phyloP scores from a whole-genome alignment of 2,888 invertebrate genomes.

The Deilephila porcellus region DNA sequence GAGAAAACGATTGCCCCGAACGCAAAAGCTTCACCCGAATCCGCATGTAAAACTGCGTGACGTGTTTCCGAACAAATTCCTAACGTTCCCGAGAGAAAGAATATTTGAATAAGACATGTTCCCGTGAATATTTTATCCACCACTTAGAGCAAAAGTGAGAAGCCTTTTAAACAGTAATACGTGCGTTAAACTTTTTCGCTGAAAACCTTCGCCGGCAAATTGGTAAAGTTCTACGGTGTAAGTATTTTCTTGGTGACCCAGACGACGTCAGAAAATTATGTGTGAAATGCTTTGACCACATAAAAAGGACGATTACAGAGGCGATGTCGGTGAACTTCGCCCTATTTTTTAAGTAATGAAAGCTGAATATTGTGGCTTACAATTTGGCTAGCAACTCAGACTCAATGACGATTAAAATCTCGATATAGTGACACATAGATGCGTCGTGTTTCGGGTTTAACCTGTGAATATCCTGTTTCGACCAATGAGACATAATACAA shows the following conservation, averaged over 20 bases:
- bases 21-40: not conserved
- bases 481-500: too few species aligned
- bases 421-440: too few species aligned
- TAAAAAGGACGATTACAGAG: not conserved
- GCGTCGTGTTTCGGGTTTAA: too few species aligned
- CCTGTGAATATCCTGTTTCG: too few species aligned
- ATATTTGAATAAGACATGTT: slow-evolving; percentile 24
- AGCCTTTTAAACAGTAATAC: slow-evolving; percentile 17
- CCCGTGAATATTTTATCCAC: slow-evolving; percentile 19
- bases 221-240: slow-evolving; percentile 10
- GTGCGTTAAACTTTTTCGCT: slow-evolving; percentile 7
- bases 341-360: too few species aligned
- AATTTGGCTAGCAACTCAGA: not conserved
- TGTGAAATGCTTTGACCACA: not conserved
- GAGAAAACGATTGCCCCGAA: not conserved
- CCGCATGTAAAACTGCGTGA: slow-evolving; percentile 12
- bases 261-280: not conserved
- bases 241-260: not conserved
- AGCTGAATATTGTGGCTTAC: too few species aligned
- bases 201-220: slow-evolving; percentile 2
- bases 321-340: too few species aligned
- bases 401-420: too few species aligned
- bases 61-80: not conserved
- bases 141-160: slow-evolving; percentile 8
- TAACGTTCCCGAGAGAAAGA: slow-evolving; percentile 9